Evolutionary conservation across 2,113 vertebrate genomes (phyloP).

Genomic region (Myxocyprinus asiaticus): DNA sequence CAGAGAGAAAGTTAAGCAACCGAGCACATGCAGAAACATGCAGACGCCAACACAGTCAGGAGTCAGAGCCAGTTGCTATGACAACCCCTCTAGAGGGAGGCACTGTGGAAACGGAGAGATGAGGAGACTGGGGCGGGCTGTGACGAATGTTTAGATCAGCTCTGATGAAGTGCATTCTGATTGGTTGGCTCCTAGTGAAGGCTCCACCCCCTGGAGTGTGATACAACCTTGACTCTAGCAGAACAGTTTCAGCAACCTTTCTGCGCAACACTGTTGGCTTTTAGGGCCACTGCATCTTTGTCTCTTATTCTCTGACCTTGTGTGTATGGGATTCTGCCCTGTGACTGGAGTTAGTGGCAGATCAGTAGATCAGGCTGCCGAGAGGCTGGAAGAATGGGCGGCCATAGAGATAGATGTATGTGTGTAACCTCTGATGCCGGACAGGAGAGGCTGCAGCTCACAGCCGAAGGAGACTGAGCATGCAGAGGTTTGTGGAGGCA

Average conservation of each 20-base stretch:
- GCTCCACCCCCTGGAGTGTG: conserved; percentile 71
- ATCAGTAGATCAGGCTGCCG: background rate
- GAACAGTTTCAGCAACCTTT: conserved; percentile 60
- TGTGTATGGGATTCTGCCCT: conserved; percentile 2
- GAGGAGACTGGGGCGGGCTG: conserved; percentile 60
- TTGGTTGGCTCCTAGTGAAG: conserved; percentile 72
- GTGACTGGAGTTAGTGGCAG: background rate
- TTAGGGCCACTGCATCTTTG: background rate
- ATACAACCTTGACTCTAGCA: conserved; percentile 65
- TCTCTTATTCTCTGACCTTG: background rate
- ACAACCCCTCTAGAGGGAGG: conserved; percentile 80
- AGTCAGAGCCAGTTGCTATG: conserved; percentile 81
- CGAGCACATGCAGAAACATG: conserved; percentile 12
- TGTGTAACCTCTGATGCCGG: conserved; percentile 70
- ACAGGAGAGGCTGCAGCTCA: conserved; percentile 60
- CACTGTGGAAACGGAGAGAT: conserved; percentile 60
- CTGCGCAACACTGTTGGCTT: background rate
- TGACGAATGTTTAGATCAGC: conserved; percentile 64
- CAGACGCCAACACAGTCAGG: conserved; percentile 38
- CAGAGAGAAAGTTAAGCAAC: conserved; percentile 34
- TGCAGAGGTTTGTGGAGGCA: conserved; percentile 97
- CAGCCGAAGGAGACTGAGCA: conserved; percentile 82
- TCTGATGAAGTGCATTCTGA: conserved; percentile 70
- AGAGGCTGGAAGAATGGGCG: conserved; percentile 41
- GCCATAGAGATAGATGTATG: conserved; percentile 17